These are phyloP conservation scores for Accipiter cooperii DNA, from an alignment of 2,113 vertebrate species.

Conservation along the genomic window DNA sequence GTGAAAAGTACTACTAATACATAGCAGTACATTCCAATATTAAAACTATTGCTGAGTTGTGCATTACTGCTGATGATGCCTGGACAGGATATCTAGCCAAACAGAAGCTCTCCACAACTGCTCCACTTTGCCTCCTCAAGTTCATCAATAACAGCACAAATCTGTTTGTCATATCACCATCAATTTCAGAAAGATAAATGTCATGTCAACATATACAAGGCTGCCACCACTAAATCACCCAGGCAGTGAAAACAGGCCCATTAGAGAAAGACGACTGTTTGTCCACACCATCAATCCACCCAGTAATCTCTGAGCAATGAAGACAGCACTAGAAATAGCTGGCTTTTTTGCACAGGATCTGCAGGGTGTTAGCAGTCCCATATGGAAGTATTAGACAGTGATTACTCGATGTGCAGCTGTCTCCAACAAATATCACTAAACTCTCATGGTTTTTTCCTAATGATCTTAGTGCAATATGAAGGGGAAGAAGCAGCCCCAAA, in stretches of 20 bases:
- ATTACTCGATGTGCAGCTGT: not conserved
- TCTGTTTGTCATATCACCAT: not conserved
- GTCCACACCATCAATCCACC: not conserved
- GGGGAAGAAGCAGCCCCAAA: not conserved
- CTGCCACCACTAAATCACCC: not conserved
- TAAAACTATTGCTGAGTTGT: not conserved
- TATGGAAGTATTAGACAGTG: not conserved
- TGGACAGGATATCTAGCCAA: not conserved
- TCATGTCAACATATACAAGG: not conserved
- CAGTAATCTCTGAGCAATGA: not conserved
- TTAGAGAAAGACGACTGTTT: not conserved
- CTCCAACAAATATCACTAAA: not conserved
- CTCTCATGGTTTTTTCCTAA: not conserved
- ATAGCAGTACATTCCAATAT: not conserved
- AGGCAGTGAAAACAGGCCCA: not conserved
- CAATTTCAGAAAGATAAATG: constrained; percentile 2
- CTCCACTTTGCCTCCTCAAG: not conserved
- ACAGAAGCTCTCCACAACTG: not conserved
- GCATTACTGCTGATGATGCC: not conserved
- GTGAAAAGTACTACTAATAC: not conserved
- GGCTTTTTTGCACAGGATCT: not conserved
- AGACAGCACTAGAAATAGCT: not conserved
- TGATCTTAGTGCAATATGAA: not conserved
- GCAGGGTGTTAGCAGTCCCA: constrained; percentile 3
- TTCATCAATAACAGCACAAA: not conserved